phyloP scores from a whole-genome alignment of 2,888 invertebrate species.

The Coenonympha glycerion region DNA sequence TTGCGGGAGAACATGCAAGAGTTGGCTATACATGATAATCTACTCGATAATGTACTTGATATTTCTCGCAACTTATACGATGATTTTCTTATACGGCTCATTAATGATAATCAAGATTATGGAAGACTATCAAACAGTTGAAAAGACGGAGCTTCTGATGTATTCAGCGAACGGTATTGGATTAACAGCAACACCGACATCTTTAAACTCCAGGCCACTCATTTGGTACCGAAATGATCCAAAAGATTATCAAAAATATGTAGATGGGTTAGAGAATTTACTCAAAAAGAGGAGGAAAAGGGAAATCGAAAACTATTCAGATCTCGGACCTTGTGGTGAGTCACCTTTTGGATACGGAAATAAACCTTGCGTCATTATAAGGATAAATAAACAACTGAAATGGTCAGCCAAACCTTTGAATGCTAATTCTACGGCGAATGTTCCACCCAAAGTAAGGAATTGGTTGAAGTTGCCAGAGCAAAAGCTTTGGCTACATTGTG shows the following conservation, averaged over 20 bases:
- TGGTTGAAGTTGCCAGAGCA: slow-evolving; percentile 44
- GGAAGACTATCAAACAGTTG: slow-evolving; percentile 32
- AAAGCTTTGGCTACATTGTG: slow-evolving; percentile 55
- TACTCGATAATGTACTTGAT: slow-evolving; percentile 54
- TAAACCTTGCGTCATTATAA: slow-evolving; percentile 55
- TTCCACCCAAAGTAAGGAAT: slow-evolving; percentile 44
- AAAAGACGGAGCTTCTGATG: slow-evolving; percentile 36
- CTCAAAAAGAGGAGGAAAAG: slow-evolving; percentile 40
- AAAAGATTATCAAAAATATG: slow-evolving; percentile 48
- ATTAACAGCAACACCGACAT: slow-evolving; percentile 51
- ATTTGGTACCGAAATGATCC: slow-evolving; percentile 52
- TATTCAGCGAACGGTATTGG: slow-evolving; percentile 51
- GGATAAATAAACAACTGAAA: slow-evolving; percentile 52
- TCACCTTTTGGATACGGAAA: slow-evolving; percentile 59
- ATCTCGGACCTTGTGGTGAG: slow-evolving; percentile 54
- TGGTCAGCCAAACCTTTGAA: slow-evolving; percentile 54
- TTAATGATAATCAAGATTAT: slow-evolving; percentile 39
- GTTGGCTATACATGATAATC: slow-evolving; percentile 45
- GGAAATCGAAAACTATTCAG: slow-evolving; percentile 24
- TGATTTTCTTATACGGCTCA: slow-evolving; percentile 45
- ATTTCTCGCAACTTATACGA: slow-evolving; percentile 49
- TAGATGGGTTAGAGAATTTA: slow-evolving; percentile 46
- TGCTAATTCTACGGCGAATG: slow-evolving; percentile 36
- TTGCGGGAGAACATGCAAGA: slow-evolving; percentile 47
- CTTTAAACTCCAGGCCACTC: slow-evolving; percentile 42